Base-by-base conservation (phyloP, 2,113 vertebrate genomes). In the Oplegnathus fasciatus region DNA sequence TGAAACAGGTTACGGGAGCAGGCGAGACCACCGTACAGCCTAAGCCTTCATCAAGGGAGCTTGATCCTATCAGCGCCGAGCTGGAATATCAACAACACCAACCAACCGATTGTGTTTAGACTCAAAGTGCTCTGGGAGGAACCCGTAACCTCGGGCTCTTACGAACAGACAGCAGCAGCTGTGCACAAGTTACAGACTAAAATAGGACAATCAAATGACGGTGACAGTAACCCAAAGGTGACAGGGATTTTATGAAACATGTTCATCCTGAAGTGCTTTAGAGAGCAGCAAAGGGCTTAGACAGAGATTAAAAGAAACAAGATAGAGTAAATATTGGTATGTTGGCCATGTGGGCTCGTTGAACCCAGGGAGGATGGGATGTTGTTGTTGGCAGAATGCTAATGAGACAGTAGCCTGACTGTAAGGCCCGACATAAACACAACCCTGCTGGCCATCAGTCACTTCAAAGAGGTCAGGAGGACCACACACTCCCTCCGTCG, bases 11-110 rank as follows among this genome's bases (percentile, higher is more conserved):
- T 90, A 83, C 1, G 52, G 80, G 89, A 90, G 84, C 80, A 3
- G 70, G 76, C 32, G 46, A 81, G 85, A 87, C 83, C 85, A 66
- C 85, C 42, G 18, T 55, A 8, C 50, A 55, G 89, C 60, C 78
- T 85, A 72, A 90, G 88, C 89, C 89, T 84, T 88, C 82, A 80
- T 91, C 86, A 48, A 20, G 91, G 87, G 80, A 90, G 74, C 78
- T 37, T 75, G 81, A 92, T 86, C 86, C 89, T 80, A 89, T 93
- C 91, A 85, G 78, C 9, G 14, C 54, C 9, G 66, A 88, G 80
- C 85, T 66, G 66, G 73, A 90, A 89, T 79, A 91, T 88, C 90
- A 87, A 86, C 85, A 87, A 72, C 69, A 73, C 26, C 60, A 40
- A 87, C 26, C 40, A 46, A 42, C 42, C 3, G 44, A 72, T 80